Evolutionary conservation across 2,797 vertebrate genomes (phyloP).

Genomic region (Leptoclinus maculatus): DNA sequence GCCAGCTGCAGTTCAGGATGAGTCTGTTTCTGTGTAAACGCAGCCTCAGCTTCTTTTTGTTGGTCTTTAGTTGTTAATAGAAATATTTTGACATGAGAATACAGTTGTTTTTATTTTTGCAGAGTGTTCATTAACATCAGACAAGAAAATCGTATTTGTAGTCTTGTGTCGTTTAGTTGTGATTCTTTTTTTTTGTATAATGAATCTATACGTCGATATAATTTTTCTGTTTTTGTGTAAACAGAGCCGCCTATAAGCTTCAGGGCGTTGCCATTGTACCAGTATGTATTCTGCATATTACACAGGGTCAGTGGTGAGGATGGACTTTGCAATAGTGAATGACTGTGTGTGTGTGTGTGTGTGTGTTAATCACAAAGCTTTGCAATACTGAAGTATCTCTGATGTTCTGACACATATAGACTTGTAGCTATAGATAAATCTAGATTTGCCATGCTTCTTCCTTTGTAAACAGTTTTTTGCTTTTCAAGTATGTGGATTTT

Average conservation of each 20-base stretch:
- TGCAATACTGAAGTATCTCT: conserved; percentile 79
- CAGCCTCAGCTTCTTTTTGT: neutral
- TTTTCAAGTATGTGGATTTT: conserved; percentile 72
- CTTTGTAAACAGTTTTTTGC: conserved; percentile 74
- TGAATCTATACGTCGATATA: neutral
- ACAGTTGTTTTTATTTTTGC: neutral
- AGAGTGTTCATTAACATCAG: conserved; percentile 9
- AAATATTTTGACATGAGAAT: neutral
- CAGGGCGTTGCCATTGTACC: conserved; percentile 35
- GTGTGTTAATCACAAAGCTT: conserved; percentile 66
- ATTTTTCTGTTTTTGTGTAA: conserved; percentile 37
- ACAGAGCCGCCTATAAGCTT: conserved; percentile 29
- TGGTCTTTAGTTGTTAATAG: neutral
- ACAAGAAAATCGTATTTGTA: conserved; percentile 18
- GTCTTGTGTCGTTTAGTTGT: neutral
- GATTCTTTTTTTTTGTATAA: neutral
- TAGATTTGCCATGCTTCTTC: conserved; percentile 69
- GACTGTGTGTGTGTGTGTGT: conserved; percentile 27
- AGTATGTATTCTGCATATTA: conserved; percentile 39
- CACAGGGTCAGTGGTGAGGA: conserved; percentile 39
- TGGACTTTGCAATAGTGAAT: conserved; percentile 59
- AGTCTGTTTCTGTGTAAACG: conserved; percentile 9
- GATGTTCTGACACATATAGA: conserved; percentile 53
- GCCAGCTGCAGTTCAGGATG: neutral
- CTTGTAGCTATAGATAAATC: conserved; percentile 63